phyloP scores from a whole-genome alignment of 2,888 invertebrate genomes.

The Aromia moschata region DNA sequence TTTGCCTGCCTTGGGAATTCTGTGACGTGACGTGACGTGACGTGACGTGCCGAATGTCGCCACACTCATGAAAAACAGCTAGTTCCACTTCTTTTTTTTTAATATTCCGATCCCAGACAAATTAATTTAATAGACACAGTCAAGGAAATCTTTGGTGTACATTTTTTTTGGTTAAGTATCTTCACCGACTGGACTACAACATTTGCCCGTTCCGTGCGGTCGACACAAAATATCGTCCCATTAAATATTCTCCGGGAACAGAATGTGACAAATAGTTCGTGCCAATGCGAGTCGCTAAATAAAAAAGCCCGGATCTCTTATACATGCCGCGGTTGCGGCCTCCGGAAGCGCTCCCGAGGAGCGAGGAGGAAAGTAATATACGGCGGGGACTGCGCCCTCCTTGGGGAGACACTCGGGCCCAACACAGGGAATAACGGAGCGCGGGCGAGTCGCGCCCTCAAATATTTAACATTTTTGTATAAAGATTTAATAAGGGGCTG shows the following conservation, averaged over 20 bases:
- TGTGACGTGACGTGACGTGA: too few relatives aligned
- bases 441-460: background rate
- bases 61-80: too few relatives aligned
- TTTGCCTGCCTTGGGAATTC: too few relatives aligned
- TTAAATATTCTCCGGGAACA: slow-evolving; percentile 51
- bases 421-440: slow-evolving; percentile 6
- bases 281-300: slow-evolving; percentile 51
- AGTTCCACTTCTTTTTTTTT: too few relatives aligned
- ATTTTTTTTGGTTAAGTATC: too few relatives aligned
- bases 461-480: slow-evolving; percentile 16
- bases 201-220: too few relatives aligned
- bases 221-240: too few relatives aligned
- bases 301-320: slow-evolving; percentile 50
- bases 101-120: too few relatives aligned
- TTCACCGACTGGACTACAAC: too few relatives aligned
- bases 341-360: slow-evolving; percentile 43
- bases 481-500: slow-evolving; percentile 2
- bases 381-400: slow-evolving; percentile 31
- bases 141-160: too few relatives aligned
- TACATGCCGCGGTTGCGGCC: slow-evolving; percentile 46
- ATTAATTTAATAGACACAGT: too few relatives aligned
- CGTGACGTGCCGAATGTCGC: too few relatives aligned
- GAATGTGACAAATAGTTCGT: slow-evolving; percentile 54
- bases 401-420: slow-evolving; percentile 7
- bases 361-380: slow-evolving; percentile 42